A percentile compares a stretch with the other conserved stretches of the same genome.
Evolutionary conservation across 1,140 invertebrate species (phyloP).

Genomic region (Ceratitis capitata): DNA sequence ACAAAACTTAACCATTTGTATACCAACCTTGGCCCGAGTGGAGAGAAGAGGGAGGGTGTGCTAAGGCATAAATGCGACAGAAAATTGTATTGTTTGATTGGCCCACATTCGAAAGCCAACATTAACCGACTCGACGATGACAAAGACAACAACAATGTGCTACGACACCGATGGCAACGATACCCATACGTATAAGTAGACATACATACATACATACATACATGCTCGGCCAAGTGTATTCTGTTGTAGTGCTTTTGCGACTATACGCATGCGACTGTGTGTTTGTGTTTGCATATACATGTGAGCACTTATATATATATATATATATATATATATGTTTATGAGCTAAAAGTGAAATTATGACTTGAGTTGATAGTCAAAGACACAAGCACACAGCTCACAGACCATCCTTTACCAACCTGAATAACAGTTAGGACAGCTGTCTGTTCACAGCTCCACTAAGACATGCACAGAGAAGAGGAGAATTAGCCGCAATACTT

Average conservation of each 20-base stretch:
- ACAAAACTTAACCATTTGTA: too few relatives aligned
- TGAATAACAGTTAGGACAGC: background rate
- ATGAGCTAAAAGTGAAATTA: slow-evolving; percentile 7
- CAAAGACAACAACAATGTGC: too few relatives aligned
- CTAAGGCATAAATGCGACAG: background rate
- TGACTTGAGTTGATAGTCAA: background rate
- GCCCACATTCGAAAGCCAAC: background rate
- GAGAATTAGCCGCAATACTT: background rate
- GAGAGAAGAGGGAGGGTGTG: background rate
- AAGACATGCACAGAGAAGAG: background rate
- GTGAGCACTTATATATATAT: background rate
- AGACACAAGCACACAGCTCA: background rate
- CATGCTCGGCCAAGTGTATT: background rate
- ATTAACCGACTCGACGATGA: background rate
- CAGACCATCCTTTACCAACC: background rate
- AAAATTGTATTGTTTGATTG: slow-evolving; percentile 7
- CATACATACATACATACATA: too few relatives aligned
- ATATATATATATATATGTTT: background rate
- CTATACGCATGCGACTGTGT: background rate
- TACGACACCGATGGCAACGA: too few relatives aligned
- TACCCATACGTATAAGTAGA: too few relatives aligned
- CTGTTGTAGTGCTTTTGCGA: background rate
- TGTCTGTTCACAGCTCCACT: background rate
- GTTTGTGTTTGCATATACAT: background rate
- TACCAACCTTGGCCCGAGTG: background rate